Base-by-base conservation (phyloP, 2,888 invertebrate genomes). In the Podotricha telesiphe region DNA sequence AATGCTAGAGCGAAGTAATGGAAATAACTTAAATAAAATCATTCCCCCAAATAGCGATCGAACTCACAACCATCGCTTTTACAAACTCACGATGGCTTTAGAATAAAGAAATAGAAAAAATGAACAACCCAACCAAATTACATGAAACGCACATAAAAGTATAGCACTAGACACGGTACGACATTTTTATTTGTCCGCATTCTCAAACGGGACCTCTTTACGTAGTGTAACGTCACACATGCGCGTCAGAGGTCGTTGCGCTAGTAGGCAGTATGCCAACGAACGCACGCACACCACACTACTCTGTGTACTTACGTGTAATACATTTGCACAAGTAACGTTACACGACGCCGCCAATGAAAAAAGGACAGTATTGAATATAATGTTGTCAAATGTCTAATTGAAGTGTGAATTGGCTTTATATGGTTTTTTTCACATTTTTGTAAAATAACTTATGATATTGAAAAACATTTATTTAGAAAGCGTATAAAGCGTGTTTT, bases 181-280 rank as follows among this genome's bases (percentile, higher is more conserved):
- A 51, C 65, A 51, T 76, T 79, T 81, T 71, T 76, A 82, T 78
- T 80, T 76, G 74, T 80, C 70, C 81, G 81, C 74, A 73, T 83
- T 80, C 77, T 77, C 77, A 77, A 87, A 87, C 88, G 87, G 87
- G 81, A 88, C 72, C 71, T 71, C 72, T 65, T 73, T 74, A 85
- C 88, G 88, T 86, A 87, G 87, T 71, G 75, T 80, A 79, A 84
- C 80, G 79, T 85, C 80, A 83, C 80, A 79, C 80, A 79, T 77
- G 79, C 78, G 82, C 86, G 87, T 86, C 86, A 87, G 84, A 89
- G 93, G 88, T 91, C 92, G 86, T 91, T 87, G 93, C 87, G 86
- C 92, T 75, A 93, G 82, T 93, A 87, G 93, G 93, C 93, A 93
- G 83, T 93, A 81, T 91, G 93, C 93, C 93, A 93, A 92, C 82